Conservation (phyloP, 2,888 invertebrate species). For the Trisateles emortualis region DNA sequence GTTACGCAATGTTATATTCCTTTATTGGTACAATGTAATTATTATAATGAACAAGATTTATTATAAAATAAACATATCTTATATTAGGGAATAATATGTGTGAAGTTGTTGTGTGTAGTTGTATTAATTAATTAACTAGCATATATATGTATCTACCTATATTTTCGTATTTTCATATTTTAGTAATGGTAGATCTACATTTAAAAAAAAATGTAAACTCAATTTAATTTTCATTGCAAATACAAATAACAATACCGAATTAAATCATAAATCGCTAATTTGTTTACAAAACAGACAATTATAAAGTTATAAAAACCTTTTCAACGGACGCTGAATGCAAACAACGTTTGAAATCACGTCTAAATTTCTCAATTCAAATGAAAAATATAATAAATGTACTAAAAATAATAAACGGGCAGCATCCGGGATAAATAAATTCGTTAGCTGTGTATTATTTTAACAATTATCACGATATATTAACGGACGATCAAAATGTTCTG, state of each 20-base stretch:
- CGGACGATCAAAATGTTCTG: slow-evolving; percentile 60
- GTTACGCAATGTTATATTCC: background rate
- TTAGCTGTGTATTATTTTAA: slow-evolving; percentile 54
- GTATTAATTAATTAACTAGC: too few species aligned
- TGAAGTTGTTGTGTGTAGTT: too few species aligned
- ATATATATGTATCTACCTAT: too few species aligned
- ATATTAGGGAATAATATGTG: too few species aligned
- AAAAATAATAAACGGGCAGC: slow-evolving; percentile 41
- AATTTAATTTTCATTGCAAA: slow-evolving; percentile 32
- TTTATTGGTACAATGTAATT: background rate
- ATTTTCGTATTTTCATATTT: too few species aligned
- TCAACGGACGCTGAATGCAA: slow-evolving; percentile 10
- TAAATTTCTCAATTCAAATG: slow-evolving; percentile 17
- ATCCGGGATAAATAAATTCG: slow-evolving; percentile 50
- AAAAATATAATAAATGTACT: slow-evolving; percentile 19
- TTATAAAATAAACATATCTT: too few species aligned
- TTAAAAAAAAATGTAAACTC: slow-evolving; percentile 20
- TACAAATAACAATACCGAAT: slow-evolving; percentile 25
- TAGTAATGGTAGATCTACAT: too few species aligned
- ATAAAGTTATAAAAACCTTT: slow-evolving; percentile 27
- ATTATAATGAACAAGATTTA: too few species aligned
- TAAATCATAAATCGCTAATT: slow-evolving; percentile 34
- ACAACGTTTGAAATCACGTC: slow-evolving; percentile 15
- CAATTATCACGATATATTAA: slow-evolving; percentile 65
- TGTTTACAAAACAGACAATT: slow-evolving; percentile 28